Evolutionary conservation across 1,140 invertebrate genomes (phyloP), one percentile per base, ranked within the genome.

Genomic region (Pteromalus puparum): DNA sequence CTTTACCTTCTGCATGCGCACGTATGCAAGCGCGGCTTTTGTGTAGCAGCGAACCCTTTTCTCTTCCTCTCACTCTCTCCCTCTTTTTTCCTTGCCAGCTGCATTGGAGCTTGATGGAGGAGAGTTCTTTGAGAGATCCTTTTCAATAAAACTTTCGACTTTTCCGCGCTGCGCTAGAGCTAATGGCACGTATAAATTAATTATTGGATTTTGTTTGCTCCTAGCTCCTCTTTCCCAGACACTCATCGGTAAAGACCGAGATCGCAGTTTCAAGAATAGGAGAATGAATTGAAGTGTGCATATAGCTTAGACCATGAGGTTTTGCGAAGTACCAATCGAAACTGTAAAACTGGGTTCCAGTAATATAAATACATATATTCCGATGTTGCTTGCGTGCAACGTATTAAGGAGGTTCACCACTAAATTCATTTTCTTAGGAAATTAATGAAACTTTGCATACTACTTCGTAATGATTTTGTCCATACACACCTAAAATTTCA

Each of bases 41-140:
- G 21, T 61, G 53, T 4, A 61, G 21, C 53, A 21, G 18, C 18
- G 7, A 61, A 61, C 5, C 53, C 21, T 42, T 42, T 7, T 42
- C 38, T 42, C 7, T 42, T 10, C 1, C n/a, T 12, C 68, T 28
- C 28, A 10, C 21, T 18, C 26, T 42, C 74, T 42, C 21, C 26
- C 21, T 21, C 21, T 21, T 46, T 78, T 78, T 65, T 65, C 61
- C 34, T 74, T 21, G 34, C 38, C 34, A 12, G 18, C 38, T 38
- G 9, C 34, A 34, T 38, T 7, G 34, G 73, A 10, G 73, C 73
- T 30, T 74, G 15, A 30, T 30, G 28, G 34, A 30, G 73, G 26
- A 74, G 21, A 21, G 73, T 61, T 65, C 53, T 78, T 78, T 78
- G 48, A 78, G 15, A 78, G 76, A 65, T 65, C 30, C 26, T 78